Conservation (phyloP, 2,888 invertebrate species). For the Morpho achilles region DNA sequence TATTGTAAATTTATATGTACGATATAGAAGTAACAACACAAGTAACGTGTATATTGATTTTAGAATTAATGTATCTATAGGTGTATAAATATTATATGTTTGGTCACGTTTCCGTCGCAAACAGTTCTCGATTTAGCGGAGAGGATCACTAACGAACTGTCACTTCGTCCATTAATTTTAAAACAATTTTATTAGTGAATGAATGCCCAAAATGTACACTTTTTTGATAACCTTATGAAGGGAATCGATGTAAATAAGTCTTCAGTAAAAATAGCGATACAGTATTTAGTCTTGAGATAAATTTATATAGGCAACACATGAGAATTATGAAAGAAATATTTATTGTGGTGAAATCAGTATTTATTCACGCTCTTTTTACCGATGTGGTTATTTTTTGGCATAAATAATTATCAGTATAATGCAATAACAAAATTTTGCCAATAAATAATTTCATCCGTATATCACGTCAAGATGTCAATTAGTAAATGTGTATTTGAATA, state of each 20-base stretch:
- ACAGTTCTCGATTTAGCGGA: conserved; percentile 72
- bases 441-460: conserved; percentile 31
- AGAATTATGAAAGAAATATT: conserved; percentile 63
- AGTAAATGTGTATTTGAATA: conserved; percentile 37
- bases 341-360: conserved; percentile 39
- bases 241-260: conserved; percentile 68
- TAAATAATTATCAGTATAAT: conserved; percentile 23
- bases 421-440: conserved; percentile 26
- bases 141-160: conserved; percentile 77
- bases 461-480: conserved; percentile 40
- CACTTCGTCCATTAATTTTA: conserved; percentile 79
- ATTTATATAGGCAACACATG: conserved; percentile 56
- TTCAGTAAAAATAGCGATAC: conserved; percentile 58
- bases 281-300: conserved; percentile 58
- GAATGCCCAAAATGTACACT: conserved; percentile 68
- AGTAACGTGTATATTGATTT: conserved; percentile 69
- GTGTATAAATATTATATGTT: conserved; percentile 59
- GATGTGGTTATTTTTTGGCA: conserved; percentile 47
- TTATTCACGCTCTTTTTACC: conserved; percentile 41
- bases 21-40: conserved; percentile 70
- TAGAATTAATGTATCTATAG: conserved; percentile 62
- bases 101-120: conserved; percentile 77
- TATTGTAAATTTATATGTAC: conserved; percentile 75
- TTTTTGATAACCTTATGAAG: conserved; percentile 69
- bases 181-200: conserved; percentile 72